Evolutionary conservation across 2,113 vertebrate genomes (phyloP).

Genomic region (Periophthalmus modestus): DNA sequence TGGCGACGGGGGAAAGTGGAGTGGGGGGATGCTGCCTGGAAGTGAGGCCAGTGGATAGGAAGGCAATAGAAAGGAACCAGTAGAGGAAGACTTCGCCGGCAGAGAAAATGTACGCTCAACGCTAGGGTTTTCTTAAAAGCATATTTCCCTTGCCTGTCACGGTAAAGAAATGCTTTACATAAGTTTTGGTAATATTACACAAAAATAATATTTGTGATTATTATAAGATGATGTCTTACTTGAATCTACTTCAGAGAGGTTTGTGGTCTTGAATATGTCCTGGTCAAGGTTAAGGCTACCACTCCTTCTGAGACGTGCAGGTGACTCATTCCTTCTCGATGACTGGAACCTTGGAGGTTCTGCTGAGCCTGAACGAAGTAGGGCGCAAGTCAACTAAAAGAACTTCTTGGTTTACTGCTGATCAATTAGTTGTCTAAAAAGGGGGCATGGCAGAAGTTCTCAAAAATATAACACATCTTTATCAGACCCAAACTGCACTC

Average conservation of each 20-base stretch:
- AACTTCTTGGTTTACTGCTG: no score
- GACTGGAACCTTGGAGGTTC: conserved; percentile 73
- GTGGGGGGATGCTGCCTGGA: conserved; percentile 78
- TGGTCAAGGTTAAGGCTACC: conserved; percentile 85
- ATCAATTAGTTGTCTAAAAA: no score
- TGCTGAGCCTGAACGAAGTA: conserved; percentile 52
- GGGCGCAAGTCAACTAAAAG: not conserved
- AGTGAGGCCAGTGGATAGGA: conserved; percentile 81
- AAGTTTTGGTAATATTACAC: not conserved
- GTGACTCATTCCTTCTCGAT: conserved; percentile 66
- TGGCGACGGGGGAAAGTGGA: conserved; percentile 70
- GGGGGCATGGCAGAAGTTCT: no score
- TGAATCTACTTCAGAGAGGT: conserved; percentile 76
- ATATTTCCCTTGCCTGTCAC: conserved; percentile 73
- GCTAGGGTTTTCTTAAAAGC: conserved; percentile 71
- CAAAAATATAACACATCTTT: no score
- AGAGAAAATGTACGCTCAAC: conserved; percentile 75
- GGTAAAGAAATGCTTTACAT: conserved; percentile 30
- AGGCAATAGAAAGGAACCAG: conserved; percentile 83
- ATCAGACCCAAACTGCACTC: no score
- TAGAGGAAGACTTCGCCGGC: conserved; percentile 63
- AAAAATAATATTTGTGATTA: no score
- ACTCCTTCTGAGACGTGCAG: conserved; percentile 75
- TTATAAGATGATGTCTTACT: conserved; percentile 64
- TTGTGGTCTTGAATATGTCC: conserved; percentile 76